These are phyloP conservation scores for Drosophila nr. medialis DNA, from an alignment of 2,888 invertebrate genomes.

Conservation along the genomic window DNA sequence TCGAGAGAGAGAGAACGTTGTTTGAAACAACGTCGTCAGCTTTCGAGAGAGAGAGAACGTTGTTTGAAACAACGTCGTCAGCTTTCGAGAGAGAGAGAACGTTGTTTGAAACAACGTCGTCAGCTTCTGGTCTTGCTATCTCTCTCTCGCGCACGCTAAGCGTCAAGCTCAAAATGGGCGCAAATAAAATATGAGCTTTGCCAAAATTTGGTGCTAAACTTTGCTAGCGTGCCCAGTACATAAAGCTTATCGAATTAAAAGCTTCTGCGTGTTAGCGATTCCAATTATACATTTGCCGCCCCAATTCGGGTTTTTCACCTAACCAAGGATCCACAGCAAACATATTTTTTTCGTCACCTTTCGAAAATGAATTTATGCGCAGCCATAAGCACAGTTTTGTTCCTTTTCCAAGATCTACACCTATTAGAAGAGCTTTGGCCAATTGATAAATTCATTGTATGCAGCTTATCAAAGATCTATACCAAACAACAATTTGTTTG, in stretches of 20 bases:
- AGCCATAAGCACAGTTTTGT: not conserved
- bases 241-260: not conserved
- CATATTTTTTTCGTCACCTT: not conserved
- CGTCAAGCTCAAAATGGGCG: not conserved
- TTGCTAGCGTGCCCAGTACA: not conserved
- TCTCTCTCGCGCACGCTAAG: not conserved
- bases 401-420: not conserved
- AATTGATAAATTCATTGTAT: not conserved
- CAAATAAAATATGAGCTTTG: not conserved
- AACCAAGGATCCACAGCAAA: not conserved
- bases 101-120: not conserved
- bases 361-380: not conserved
- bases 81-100: not conserved
- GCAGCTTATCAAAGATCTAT: not conserved
- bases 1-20: not conserved
- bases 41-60: not conserved
- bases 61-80: not conserved
- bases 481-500: not conserved
- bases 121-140: not conserved
- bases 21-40: not conserved
- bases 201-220: not conserved
- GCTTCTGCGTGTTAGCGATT: not conserved
- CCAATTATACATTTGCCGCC: not conserved
- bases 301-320: not conserved
- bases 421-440: not conserved